phyloP scores from a whole-genome alignment of 1,140 invertebrate species.

The Aphelenchoides fujianensis region DNA sequence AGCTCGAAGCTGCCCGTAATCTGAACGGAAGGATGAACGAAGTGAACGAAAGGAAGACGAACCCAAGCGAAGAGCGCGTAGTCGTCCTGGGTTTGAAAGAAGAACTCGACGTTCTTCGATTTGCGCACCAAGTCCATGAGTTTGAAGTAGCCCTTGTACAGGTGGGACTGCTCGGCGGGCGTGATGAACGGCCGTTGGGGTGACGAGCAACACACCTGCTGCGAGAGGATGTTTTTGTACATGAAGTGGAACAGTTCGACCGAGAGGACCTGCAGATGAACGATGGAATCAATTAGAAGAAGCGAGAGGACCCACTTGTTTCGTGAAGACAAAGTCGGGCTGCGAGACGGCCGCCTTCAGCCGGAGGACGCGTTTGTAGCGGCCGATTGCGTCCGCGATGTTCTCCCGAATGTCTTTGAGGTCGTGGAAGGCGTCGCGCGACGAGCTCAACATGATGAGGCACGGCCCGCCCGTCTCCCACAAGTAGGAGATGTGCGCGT shows the following conservation, averaged over 20 bases:
- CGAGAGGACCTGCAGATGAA: constrained; percentile 21
- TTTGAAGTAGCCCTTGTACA: constrained; percentile 47
- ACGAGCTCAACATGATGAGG: constrained; percentile 37
- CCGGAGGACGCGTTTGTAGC: constrained; percentile 32
- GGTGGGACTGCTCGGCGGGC: constrained; percentile 26
- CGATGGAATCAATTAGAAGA: too few species aligned
- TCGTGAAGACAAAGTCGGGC: constrained; percentile 37
- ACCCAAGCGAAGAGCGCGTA: constrained; percentile 48
- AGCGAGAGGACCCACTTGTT: constrained; percentile 39
- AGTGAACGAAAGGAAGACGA: background rate
- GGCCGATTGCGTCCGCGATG: constrained; percentile 27
- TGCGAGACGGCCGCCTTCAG: constrained; percentile 36
- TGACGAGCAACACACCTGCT: constrained; percentile 50
- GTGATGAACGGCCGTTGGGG: constrained; percentile 46
- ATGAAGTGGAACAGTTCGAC: constrained; percentile 49
- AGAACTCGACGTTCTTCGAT: constrained; percentile 35
- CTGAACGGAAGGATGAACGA: constrained; percentile 25
- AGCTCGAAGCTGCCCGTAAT: constrained; percentile 44
- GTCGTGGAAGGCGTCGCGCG: constrained; percentile 29
- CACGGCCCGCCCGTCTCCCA: constrained; percentile 49
- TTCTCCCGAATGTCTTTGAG: constrained; percentile 30
- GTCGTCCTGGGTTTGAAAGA: constrained; percentile 40
- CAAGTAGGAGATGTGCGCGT: constrained; percentile 52
- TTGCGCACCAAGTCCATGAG: constrained; percentile 31
- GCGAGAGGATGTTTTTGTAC: constrained; percentile 22